Conservation (phyloP, 2,797 vertebrate genomes). For the Lepus oiostolus region DNA sequence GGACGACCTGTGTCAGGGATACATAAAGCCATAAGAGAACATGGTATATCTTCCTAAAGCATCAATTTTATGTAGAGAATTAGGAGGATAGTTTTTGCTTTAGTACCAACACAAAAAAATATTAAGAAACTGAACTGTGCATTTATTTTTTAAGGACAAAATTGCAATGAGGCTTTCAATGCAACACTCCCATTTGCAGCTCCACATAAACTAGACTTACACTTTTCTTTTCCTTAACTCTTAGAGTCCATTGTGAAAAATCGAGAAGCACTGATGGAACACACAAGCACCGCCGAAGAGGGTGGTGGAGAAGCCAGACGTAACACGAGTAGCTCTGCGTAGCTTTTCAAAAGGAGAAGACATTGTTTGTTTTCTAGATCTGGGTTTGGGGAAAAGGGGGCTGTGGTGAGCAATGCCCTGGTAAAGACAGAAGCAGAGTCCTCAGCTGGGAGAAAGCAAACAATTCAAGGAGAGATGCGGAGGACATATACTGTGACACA, state of each 20-base stretch:
- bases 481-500: neutral
- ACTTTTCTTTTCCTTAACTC: neutral
- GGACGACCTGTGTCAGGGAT: neutral
- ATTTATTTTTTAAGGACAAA: neutral
- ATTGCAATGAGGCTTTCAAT: constrained; percentile 4
- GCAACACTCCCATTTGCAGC: neutral
- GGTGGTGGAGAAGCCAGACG: neutral
- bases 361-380: neutral
- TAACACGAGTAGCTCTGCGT: neutral
- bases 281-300: neutral
- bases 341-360: neutral
- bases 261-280: neutral
- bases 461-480: neutral
- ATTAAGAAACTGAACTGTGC: neutral
- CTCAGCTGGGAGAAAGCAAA: neutral
- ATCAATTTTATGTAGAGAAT: constrained; percentile 11
- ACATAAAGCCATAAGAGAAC: neutral
- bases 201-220: neutral
- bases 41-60: neutral
- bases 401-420: neutral
- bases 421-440: neutral
- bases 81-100: constrained; percentile 3
- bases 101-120: neutral
- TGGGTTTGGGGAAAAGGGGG: neutral
- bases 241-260: neutral